phyloP scores from a whole-genome alignment of 2,797 vertebrate species.

The Podargus strigoides region DNA sequence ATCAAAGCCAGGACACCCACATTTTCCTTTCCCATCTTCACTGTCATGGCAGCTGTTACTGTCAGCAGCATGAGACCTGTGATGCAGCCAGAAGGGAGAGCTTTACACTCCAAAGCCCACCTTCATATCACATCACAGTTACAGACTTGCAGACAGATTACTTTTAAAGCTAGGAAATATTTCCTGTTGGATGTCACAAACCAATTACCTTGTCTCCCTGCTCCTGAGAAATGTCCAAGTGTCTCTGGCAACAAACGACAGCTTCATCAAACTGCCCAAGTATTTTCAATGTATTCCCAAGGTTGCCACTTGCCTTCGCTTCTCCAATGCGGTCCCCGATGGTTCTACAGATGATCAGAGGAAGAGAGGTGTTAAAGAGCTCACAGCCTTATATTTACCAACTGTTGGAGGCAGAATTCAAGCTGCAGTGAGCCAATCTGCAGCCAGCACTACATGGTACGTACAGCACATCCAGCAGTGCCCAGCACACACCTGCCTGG shows the following conservation, averaged over 20 bases:
- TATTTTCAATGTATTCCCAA: slow-evolving; percentile 94
- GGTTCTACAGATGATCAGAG: slow-evolving; percentile 74
- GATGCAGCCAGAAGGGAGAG: neutral
- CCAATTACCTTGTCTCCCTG: slow-evolving; percentile 90
- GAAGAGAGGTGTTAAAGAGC: neutral
- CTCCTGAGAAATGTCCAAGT: slow-evolving; percentile 94
- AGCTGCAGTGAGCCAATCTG: neutral
- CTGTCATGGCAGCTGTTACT: neutral
- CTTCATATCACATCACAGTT: neutral
- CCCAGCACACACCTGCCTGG: neutral
- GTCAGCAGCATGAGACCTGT: neutral
- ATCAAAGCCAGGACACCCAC: neutral
- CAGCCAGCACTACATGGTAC: neutral
- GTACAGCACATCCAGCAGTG: neutral
- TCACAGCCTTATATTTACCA: neutral
- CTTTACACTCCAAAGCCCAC: neutral
- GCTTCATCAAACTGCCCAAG: slow-evolving; percentile 94
- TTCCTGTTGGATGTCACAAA: neutral
- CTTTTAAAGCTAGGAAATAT: neutral
- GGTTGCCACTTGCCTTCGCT: slow-evolving; percentile 95
- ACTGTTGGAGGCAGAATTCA: neutral
- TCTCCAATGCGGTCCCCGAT: slow-evolving; percentile 95
- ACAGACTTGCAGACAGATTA: neutral
- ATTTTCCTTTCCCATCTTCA: neutral
- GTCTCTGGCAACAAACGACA: slow-evolving; percentile 90